These are phyloP conservation scores for Flabesymbios commensalis DNA, from an alignment of 2,888 invertebrate genomes.

Conservation along the genomic window DNA sequence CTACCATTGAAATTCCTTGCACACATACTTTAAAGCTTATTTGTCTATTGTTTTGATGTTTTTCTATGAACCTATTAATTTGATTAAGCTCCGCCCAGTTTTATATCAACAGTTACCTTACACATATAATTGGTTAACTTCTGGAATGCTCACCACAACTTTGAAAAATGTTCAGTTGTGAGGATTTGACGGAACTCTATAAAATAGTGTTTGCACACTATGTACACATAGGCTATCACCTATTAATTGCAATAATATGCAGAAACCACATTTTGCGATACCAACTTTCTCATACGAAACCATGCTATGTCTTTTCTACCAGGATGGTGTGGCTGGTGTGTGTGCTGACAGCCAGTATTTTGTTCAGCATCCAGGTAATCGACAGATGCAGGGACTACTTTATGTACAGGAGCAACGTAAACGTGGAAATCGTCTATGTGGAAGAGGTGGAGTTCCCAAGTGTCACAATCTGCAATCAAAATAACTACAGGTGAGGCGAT, in stretches of 20 bases:
- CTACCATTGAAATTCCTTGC: too few relatives aligned
- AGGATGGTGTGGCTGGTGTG: conserved; percentile 27
- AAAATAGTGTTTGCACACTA: too few relatives aligned
- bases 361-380: conserved; percentile 27
- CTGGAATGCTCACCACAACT: too few relatives aligned
- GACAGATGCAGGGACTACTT: conserved; percentile 12
- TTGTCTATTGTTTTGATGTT: too few relatives aligned
- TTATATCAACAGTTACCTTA: too few relatives aligned
- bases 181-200: too few relatives aligned
- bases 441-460: conserved; percentile 25
- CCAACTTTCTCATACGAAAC: not conserved
- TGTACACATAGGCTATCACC: too few relatives aligned
- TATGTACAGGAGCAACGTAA: conserved; percentile 22
- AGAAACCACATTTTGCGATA: not conserved
- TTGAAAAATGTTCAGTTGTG: too few relatives aligned
- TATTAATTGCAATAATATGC: not conserved
- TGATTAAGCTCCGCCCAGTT: too few relatives aligned
- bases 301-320: not conserved
- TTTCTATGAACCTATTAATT: too few relatives aligned
- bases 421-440: conserved; percentile 24
- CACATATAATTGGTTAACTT: too few relatives aligned
- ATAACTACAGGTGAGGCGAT: conserved; percentile 28
- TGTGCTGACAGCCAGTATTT: conserved; percentile 17
- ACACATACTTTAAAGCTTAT: too few relatives aligned
- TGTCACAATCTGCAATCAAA: conserved; percentile 35